Conservation (phyloP, 1,140 invertebrate species). For the Anadara kagoshimensis region DNA sequence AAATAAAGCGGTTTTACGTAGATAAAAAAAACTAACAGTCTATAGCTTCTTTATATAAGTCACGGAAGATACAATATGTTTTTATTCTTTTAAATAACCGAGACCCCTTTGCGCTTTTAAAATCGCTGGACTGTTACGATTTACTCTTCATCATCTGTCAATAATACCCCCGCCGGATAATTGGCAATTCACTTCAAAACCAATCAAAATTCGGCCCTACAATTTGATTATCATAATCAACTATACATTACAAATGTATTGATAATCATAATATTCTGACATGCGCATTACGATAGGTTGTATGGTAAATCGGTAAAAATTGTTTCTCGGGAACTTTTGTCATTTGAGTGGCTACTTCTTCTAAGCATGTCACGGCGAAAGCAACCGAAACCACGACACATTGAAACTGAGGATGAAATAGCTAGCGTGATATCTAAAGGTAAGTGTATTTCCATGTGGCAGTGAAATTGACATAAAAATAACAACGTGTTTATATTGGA, state of each 20-base stretch:
- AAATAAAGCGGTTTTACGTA: too few species aligned
- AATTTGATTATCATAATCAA: constrained; percentile 28
- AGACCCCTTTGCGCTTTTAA: constrained; percentile 6
- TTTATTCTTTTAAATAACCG: too few species aligned
- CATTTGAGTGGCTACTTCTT: constrained; percentile 33
- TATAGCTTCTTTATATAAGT: too few species aligned
- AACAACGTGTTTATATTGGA: too few species aligned
- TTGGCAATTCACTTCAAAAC: constrained; percentile 13
- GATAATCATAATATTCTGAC: constrained; percentile 40
- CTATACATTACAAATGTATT: constrained; percentile 8
- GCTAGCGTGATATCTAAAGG: constrained; percentile 32
- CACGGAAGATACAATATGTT: too few species aligned
- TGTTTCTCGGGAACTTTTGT: constrained; percentile 32
- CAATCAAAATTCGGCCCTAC: constrained; percentile 24
- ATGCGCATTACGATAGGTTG: constrained; percentile 33
- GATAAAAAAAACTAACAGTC: too few species aligned
- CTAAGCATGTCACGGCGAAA: constrained; percentile 44
- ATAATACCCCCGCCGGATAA: too few species aligned
- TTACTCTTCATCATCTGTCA: constrained; percentile 4
- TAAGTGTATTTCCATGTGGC: constrained; percentile 26
- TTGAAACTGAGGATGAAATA: constrained; percentile 40
- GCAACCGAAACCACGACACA: constrained; percentile 40
- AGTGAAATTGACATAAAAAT: not conserved
- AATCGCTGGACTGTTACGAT: constrained; percentile 23
- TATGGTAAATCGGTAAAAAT: constrained; percentile 35